phyloP scores from a whole-genome alignment of 2,888 invertebrate species.

The Drosophila stalkeri region DNA sequence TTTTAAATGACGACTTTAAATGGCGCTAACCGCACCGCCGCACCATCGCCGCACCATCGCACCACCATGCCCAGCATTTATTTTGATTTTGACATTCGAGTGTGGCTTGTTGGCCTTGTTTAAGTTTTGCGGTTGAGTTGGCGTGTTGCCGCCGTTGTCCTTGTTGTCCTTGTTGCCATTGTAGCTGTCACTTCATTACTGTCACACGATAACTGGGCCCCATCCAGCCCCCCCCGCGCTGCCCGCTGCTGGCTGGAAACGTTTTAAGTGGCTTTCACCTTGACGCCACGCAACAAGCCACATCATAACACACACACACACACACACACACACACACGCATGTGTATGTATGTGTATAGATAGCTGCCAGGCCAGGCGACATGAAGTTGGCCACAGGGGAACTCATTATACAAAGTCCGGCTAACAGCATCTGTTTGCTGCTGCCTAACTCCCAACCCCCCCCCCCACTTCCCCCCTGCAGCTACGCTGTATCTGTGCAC shows the following conservation, averaged over 20 bases:
- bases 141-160: conserved; percentile 2
- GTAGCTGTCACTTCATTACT: conserved; percentile 76
- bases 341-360: too few species aligned
- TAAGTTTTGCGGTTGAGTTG: conserved; percentile 57
- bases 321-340: too few species aligned
- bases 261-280: conserved; percentile 77
- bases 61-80: conserved; percentile 12
- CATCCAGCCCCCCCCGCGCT: too few species aligned
- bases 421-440: conserved; percentile 51
- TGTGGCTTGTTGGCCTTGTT: conserved; percentile 50
- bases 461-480: not conserved
- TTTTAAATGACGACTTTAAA: conserved; percentile 53
- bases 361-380: conserved; percentile 40
- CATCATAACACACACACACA: conserved; percentile 13
- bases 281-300: conserved; percentile 46
- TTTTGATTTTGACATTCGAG: conserved; percentile 55
- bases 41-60: not conserved
- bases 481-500: conserved; percentile 38
- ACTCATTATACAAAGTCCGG: conserved; percentile 72
- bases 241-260: conserved; percentile 27
- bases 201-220: conserved; percentile 70
- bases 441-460: not conserved
- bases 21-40: not conserved
- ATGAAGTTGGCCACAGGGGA: conserved; percentile 69
- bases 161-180: conserved; percentile 38